These are phyloP conservation scores for Hydropsyche betteni DNA, from an alignment of 2,888 invertebrate genomes.

Conservation along the genomic window DNA sequence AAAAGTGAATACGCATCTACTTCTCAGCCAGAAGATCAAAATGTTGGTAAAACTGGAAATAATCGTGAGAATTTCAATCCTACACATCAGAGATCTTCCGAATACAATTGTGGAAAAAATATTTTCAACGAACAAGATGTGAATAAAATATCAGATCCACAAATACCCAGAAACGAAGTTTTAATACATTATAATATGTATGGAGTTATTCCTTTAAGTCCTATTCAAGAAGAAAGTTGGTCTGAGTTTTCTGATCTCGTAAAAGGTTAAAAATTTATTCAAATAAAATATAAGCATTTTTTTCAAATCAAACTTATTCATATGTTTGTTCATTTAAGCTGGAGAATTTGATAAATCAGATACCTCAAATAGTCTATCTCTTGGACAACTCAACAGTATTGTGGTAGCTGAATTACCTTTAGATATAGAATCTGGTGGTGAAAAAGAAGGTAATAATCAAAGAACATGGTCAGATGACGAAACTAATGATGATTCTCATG, in stretches of 20 bases:
- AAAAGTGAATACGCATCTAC: not conserved
- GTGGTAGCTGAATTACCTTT: conserved; percentile 43
- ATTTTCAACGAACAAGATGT: conserved; percentile 21
- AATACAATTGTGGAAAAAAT: conserved; percentile 11
- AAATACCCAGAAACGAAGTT: conserved; percentile 54
- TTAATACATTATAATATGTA: conserved; percentile 66
- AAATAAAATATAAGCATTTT: not conserved
- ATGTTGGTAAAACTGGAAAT: conserved; percentile 44
- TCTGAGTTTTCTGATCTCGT: conserved; percentile 52
- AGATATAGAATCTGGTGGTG: conserved; percentile 33
- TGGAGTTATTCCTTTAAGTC: conserved; percentile 66
- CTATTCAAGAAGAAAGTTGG: conserved; percentile 68
- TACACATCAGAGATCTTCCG: not conserved
- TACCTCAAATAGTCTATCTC: conserved; percentile 46
- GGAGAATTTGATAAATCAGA: conserved; percentile 47
- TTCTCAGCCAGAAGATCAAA: conserved; percentile 42
- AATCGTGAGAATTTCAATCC: conserved; percentile 12
- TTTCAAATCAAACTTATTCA: not conserved
- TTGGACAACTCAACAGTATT: conserved; percentile 45
- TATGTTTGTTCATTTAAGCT: conserved; percentile 22
- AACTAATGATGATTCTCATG: conserved; percentile 45
- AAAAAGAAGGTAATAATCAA: conserved; percentile 5
- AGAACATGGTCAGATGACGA: conserved; percentile 42
- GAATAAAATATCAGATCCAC: conserved; percentile 51
- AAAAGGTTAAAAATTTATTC: conserved; percentile 40